These are phyloP conservation scores for Chrysolina haemoptera DNA, from an alignment of 2,888 invertebrate genomes.

Conservation along the genomic window DNA sequence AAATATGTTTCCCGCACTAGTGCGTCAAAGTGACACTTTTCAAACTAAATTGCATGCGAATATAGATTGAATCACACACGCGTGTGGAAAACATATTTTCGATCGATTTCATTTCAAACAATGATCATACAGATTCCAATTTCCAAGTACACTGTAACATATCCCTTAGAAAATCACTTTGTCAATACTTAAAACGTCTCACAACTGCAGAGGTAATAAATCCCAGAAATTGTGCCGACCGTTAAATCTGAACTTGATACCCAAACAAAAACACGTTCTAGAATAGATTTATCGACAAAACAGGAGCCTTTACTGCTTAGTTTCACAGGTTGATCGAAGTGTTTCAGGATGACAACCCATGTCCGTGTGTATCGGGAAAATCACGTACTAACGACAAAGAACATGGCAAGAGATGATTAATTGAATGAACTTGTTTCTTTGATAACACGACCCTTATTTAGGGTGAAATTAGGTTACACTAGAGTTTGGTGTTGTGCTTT, in stretches of 20 bases:
- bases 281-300: neutral
- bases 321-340: slow-evolving; percentile 8
- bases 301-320: neutral
- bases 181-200: neutral
- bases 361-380: neutral
- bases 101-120: too few relatives aligned
- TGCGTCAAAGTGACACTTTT: too few relatives aligned
- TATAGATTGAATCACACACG: too few relatives aligned
- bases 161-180: too few relatives aligned
- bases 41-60: too few relatives aligned
- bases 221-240: neutral
- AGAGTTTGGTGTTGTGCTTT: too few relatives aligned
- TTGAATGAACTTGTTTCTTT: slow-evolving; percentile 2
- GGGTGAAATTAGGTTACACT: neutral
- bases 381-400: neutral
- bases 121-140: too few relatives aligned
- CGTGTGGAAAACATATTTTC: too few relatives aligned
- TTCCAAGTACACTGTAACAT: too few relatives aligned
- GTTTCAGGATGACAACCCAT: neutral
- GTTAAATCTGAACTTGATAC: neutral
- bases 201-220: slow-evolving; percentile 5
- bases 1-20: too few relatives aligned
- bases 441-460: slow-evolving; percentile 21
- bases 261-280: neutral
- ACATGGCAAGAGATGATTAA: slow-evolving; percentile 13